phyloP scores from a whole-genome alignment of 2,888 invertebrate genomes.

The Trissonchulus latispiculum region DNA sequence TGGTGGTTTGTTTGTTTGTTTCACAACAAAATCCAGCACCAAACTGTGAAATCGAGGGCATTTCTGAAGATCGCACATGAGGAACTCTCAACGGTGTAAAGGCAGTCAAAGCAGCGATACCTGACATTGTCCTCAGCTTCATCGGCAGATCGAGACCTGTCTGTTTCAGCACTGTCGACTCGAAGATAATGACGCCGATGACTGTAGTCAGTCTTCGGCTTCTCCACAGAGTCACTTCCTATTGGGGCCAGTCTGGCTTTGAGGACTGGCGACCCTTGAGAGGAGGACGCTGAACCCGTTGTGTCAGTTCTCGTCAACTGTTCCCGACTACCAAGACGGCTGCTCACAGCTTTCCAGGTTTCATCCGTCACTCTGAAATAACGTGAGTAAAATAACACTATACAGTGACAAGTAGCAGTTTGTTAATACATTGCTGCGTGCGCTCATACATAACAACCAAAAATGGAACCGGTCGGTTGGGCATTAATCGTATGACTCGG shows the following conservation, averaged over 20 bases:
- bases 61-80: too few relatives aligned
- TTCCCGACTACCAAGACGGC: not conserved
- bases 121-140: not conserved
- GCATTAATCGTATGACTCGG: too few relatives aligned
- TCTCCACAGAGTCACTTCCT: not conserved
- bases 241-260: not conserved
- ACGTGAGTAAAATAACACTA: too few relatives aligned
- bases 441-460: too few relatives aligned
- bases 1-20: too few relatives aligned
- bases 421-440: too few relatives aligned
- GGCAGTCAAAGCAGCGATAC: too few relatives aligned
- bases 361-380: not conserved
- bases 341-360: not conserved
- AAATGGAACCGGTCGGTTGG: too few relatives aligned
- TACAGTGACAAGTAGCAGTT: too few relatives aligned
- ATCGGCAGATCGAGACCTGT: not conserved
- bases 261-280: not conserved
- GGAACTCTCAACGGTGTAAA: too few relatives aligned
- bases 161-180: not conserved
- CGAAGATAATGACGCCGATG: not conserved
- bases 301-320: not conserved
- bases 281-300: not conserved
- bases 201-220: not conserved
- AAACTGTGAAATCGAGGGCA: too few relatives aligned
- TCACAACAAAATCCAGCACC: too few relatives aligned